Percentiles rank a stretch among this genome's conserved stretches.
Evolutionary conservation across 2,888 invertebrate species (phyloP).

Genomic region (Drosophila siamana): DNA sequence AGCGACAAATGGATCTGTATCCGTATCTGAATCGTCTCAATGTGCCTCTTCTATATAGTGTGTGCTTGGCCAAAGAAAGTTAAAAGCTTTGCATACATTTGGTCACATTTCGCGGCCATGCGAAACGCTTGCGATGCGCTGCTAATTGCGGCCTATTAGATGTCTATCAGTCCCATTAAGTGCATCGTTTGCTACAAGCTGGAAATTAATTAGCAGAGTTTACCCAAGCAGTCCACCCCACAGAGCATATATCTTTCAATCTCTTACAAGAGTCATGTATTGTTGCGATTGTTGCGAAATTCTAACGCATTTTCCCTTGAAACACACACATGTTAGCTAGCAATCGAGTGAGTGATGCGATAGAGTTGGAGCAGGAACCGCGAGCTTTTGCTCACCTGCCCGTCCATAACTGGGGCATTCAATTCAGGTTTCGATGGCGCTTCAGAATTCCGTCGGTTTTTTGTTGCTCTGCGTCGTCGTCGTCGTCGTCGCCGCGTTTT

Average conservation of each 20-base stretch:
- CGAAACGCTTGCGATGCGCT: constrained; percentile 55
- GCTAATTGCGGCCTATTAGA: constrained; percentile 76
- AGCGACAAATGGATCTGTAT: constrained; percentile 38
- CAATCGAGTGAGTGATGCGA: no score
- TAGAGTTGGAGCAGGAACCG: constrained; percentile 21
- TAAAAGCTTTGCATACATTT: constrained; percentile 73
- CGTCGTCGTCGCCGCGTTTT: neutral
- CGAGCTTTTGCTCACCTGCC: constrained; percentile 40
- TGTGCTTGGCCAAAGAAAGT: constrained; percentile 69
- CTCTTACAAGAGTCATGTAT: no score
- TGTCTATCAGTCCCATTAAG: constrained; percentile 74
- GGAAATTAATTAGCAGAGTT: constrained; percentile 76
- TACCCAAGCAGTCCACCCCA: no score
- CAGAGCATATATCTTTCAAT: no score
- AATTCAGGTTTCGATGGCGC: constrained; percentile 65
- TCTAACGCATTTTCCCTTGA: no score
- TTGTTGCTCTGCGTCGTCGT: neutral
- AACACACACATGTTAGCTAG: no score
- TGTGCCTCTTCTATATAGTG: no score
- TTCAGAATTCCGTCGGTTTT: constrained; percentile 34
- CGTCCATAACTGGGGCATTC: constrained; percentile 19
- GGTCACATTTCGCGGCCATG: constrained; percentile 66
- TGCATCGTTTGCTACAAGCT: constrained; percentile 65
- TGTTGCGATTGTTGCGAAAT: no score
- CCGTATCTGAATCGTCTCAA: constrained; percentile 24